Percentiles rank a stretch among this genome's conserved stretches.
phyloP scores from a whole-genome alignment of 2,888 invertebrate species.

The Falcaria lacertinaria region DNA sequence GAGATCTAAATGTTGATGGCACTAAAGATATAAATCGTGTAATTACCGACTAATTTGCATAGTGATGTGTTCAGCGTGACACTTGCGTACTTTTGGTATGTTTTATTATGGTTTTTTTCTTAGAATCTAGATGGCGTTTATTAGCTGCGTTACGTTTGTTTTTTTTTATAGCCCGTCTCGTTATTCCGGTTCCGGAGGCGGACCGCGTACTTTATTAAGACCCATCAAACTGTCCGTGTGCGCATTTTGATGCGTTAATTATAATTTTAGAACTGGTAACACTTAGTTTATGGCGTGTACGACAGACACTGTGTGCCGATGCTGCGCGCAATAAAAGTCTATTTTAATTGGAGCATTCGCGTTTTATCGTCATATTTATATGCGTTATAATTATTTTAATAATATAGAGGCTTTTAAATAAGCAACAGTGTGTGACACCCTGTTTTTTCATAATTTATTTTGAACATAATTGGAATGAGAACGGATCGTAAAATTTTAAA shows the following conservation, averaged over 20 bases:
- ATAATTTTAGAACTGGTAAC: constrained; percentile 50
- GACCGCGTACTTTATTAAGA: constrained; percentile 29
- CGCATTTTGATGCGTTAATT: constrained; percentile 57
- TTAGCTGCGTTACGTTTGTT: constrained; percentile 32
- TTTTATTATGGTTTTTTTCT: no score
- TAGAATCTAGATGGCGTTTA: no score
- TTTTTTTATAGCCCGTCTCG: constrained; percentile 40
- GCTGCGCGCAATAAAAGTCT: constrained; percentile 50
- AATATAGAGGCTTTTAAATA: constrained; percentile 25
- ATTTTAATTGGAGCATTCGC: constrained; percentile 60
- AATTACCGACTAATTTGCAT: constrained; percentile 69
- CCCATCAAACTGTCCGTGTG: constrained; percentile 28
- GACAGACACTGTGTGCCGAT: constrained; percentile 41
- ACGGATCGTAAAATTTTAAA: not conserved
- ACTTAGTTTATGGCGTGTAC: constrained; percentile 60
- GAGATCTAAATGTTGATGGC: constrained; percentile 61
- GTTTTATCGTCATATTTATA: constrained; percentile 58
- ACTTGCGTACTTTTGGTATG: constrained; percentile 51
- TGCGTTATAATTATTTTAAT: constrained; percentile 48
- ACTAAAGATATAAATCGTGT: constrained; percentile 58
- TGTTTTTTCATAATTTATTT: not conserved
- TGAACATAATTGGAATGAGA: not conserved
- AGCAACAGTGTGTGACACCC: constrained; percentile 23
- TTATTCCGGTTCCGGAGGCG: constrained; percentile 37
- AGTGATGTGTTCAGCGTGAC: constrained; percentile 65